These are phyloP conservation scores for Ctenosaura bakeri DNA, from an alignment of 2,797 vertebrate genomes.

Conservation along the genomic window DNA sequence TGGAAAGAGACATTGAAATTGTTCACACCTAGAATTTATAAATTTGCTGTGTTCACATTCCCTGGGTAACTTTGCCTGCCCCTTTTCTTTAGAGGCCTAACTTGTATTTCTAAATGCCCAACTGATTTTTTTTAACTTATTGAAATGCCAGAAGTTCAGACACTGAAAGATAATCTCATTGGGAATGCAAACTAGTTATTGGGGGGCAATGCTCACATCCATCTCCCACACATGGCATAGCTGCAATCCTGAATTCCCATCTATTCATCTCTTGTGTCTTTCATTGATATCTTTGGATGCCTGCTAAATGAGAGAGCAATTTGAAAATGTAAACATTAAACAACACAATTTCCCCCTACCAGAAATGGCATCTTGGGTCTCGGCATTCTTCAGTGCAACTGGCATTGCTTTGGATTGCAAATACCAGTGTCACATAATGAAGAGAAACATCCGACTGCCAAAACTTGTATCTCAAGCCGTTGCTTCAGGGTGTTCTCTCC, in stretches of 20 bases:
- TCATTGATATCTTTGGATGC: not conserved
- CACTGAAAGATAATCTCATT: too few species aligned
- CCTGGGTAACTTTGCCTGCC: too few species aligned
- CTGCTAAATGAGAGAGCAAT: not conserved
- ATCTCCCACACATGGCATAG: too few species aligned
- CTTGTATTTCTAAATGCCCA: too few species aligned
- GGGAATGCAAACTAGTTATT: too few species aligned
- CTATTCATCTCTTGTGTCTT: not conserved
- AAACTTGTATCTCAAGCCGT: not conserved
- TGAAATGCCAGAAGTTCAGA: too few species aligned
- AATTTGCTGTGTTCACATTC: too few species aligned
- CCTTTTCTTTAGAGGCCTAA: too few species aligned
- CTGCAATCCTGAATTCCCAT: not conserved
- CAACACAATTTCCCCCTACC: not conserved
- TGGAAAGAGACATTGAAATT: too few species aligned
- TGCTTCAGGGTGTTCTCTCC: not conserved
- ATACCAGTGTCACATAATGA: not conserved
- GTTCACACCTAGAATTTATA: too few species aligned
- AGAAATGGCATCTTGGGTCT: not conserved
- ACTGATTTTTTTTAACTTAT: too few species aligned
- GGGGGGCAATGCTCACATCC: too few species aligned
- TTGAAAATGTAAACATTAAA: not conserved
- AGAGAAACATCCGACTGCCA: not conserved
- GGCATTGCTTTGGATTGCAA: not conserved
- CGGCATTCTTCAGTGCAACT: not conserved